Base-by-base conservation (phyloP, 2,888 invertebrate species). In the Hipparchia sbordonii region DNA sequence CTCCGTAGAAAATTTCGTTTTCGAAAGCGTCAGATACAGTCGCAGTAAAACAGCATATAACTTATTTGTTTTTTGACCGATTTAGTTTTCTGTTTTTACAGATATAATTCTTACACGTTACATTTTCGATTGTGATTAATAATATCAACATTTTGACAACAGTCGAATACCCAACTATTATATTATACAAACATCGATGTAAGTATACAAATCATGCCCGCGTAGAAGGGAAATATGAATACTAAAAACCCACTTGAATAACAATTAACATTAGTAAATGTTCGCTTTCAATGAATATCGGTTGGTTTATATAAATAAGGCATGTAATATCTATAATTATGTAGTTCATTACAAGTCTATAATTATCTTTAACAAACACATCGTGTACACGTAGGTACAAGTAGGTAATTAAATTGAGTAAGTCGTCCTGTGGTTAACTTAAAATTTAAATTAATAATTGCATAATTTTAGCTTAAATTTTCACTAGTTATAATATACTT, bases 271-370 rank as follows among this genome's bases (percentile, higher is more conserved):
- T 68, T 56, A 52, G 46, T 54, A 54, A 61, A 62, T 63, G 68
- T 68, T 72, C 72, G 57, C 56, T 57, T 68, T 68, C 57, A 72
- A 63, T 59, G 68, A 68, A 63, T 54, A 23, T 23, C 61, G 45
- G n/a, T 6, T 60, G 12, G 60, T 13, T 72, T 54, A 70, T 67
- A 67, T 70, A 56, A 74, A 72, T 74, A 72, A 65, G 39, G 67
- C 72, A 59, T 72, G 72, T 45, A 59, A 52, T 39, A 65, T 9
- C 10, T 33, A 52, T 33, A 63, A 39, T 9, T 51, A 51, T 65
- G 23, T 52, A 33, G 52, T 33, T 63, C 10, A 51, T 52, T 65
- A 65, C 65, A 65, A 23, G 51, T 51, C 10, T 63, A 10, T 23
- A 63, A 63, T 51, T 63, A 23, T 10, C 51, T 23, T 51, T 6